Evolutionary conservation across 2,797 vertebrate species (phyloP).

Genomic region (Silurus lanzhouensis): DNA sequence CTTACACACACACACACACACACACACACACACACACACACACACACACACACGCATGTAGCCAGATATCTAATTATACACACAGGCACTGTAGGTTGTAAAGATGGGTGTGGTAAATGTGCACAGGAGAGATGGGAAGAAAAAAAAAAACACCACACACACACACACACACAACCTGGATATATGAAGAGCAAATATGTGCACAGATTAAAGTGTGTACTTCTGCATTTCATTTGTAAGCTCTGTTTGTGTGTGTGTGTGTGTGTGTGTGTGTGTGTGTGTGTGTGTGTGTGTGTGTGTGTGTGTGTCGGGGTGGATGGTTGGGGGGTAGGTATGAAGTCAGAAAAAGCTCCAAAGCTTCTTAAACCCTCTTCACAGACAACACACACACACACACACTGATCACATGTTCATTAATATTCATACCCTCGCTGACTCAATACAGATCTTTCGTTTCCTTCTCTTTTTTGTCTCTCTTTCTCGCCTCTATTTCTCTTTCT

Average conservation of each 20-base stretch:
- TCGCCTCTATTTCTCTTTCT: not conserved
- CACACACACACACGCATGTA: slow-evolving; percentile 2
- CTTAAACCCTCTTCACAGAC: not conserved
- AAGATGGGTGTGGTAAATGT: slow-evolving; percentile 43
- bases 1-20: slow-evolving; percentile 6
- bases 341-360: slow-evolving; percentile 11
- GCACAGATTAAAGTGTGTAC: slow-evolving; percentile 8
- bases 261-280: slow-evolving; percentile 29
- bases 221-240: slow-evolving; percentile 17
- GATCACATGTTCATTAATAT: not conserved
- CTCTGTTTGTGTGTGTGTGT: slow-evolving; percentile 23
- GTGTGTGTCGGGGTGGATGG: not conserved
- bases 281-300: slow-evolving; percentile 21
- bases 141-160: not conserved
- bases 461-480: not conserved
- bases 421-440: not conserved
- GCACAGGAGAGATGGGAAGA: slow-evolving; percentile 2
- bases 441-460: not conserved
- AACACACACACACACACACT: not conserved
- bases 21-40: slow-evolving; percentile 27
- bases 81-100: slow-evolving; percentile 44
- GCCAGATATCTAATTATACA: slow-evolving; percentile 65
- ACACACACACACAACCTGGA: not conserved
- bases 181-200: slow-evolving; percentile 12
- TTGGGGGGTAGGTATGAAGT: not conserved